These are phyloP conservation scores for Cotesia chilonis DNA, from an alignment of 1,140 invertebrate species.

Conservation along the genomic window DNA sequence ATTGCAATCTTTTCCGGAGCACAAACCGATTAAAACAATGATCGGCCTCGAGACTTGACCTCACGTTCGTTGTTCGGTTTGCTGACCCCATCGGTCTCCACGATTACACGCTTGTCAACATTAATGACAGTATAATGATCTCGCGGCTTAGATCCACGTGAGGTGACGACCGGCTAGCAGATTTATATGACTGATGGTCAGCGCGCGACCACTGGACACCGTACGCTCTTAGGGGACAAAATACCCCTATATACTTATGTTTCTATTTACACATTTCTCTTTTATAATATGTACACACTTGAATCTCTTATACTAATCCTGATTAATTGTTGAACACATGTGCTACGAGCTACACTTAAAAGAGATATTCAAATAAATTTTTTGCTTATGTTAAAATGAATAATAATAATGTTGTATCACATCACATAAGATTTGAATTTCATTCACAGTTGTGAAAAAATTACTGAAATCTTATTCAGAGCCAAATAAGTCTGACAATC, in stretches of 20 bases:
- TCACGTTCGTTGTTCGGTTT: conserved; percentile 37
- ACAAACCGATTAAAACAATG: conserved; percentile 36
- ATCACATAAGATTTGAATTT: neutral
- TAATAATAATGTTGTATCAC: too few relatives aligned
- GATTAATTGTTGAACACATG: conserved; percentile 50
- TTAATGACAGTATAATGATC: conserved; percentile 58
- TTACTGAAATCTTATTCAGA: too few relatives aligned
- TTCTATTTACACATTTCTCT: neutral
- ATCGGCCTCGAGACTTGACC: conserved; percentile 33
- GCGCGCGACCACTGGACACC: conserved; percentile 27
- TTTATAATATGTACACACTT: conserved; percentile 23
- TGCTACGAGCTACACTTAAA: conserved; percentile 13
- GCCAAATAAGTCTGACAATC: too few relatives aligned
- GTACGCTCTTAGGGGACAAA: conserved; percentile 4
- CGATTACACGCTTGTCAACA: conserved; percentile 58
- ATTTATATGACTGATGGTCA: conserved; percentile 39
- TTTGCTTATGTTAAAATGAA: neutral
- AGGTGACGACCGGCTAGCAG: conserved; percentile 31
- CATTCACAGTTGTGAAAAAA: neutral
- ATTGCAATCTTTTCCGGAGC: conserved; percentile 27
- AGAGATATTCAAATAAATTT: neutral
- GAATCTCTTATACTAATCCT: conserved; percentile 51
- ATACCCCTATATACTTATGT: neutral
- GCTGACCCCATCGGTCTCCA: conserved; percentile 45
- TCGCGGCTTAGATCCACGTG: conserved; percentile 26